A percentile compares a stretch with the other conserved stretches of the same genome.
phyloP scores from a whole-genome alignment of 2,113 vertebrate species.

The Psophia crepitans region DNA sequence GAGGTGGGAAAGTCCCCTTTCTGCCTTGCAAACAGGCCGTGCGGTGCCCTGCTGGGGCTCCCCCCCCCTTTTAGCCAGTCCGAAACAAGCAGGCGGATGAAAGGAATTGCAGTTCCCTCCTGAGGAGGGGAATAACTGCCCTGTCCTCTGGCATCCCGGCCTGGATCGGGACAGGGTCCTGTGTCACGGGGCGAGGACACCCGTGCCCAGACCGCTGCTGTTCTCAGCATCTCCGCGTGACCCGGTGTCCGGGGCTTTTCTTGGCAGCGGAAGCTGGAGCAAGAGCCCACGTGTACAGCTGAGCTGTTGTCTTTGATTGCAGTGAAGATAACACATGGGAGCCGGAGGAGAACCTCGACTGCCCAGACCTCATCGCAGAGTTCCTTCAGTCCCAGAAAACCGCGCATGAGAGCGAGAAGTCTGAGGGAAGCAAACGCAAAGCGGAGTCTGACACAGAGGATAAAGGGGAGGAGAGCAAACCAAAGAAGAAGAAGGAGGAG shows the following conservation, averaged over 20 bases:
- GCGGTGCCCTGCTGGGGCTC: background rate
- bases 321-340: slow-evolving; percentile 99
- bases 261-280: background rate
- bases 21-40: background rate
- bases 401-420: slow-evolving; percentile 83
- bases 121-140: background rate
- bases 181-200: background rate
- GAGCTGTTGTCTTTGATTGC: slow-evolving; percentile 17
- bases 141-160: background rate
- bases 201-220: background rate
- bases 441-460: slow-evolving; percentile 82
- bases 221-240: background rate
- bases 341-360: slow-evolving; percentile 96
- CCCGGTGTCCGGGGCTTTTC: rapidly evolving
- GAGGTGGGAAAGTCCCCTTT: background rate
- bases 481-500: slow-evolving; percentile 97
- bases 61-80: rapidly evolving
- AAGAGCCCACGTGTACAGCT: background rate
- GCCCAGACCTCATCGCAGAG: slow-evolving; percentile 94
- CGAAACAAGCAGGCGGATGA: background rate
- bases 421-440: slow-evolving; percentile 88
- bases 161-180: background rate
- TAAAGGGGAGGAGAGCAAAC: slow-evolving; percentile 89
- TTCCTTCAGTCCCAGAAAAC: slow-evolving; percentile 93
- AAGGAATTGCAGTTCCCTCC: background rate